phyloP scores from a whole-genome alignment of 1,140 invertebrate species.

The Dolichoris vasculosae region DNA sequence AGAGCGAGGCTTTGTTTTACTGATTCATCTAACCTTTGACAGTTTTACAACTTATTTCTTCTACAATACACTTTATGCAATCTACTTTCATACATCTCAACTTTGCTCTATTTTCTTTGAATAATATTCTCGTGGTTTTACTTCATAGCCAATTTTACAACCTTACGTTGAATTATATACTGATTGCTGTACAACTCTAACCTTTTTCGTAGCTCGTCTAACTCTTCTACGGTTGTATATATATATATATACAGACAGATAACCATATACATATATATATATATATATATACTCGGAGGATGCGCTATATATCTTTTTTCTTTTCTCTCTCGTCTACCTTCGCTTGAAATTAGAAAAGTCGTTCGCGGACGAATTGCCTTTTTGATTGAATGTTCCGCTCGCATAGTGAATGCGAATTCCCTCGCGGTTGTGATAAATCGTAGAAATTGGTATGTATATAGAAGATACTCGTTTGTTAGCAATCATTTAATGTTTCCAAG shows the following conservation, averaged over 20 bases:
- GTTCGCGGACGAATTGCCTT: constrained; percentile 31
- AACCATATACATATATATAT: background rate
- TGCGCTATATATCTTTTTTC: background rate
- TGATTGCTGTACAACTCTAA: constrained; percentile 12
- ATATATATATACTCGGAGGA: background rate
- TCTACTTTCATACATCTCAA: background rate
- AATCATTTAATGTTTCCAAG: constrained; percentile 29
- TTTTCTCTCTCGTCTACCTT: background rate
- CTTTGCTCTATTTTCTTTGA: background rate
- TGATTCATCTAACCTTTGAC: background rate
- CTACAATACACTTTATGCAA: background rate
- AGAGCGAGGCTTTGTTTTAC: background rate
- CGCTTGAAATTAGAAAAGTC: constrained; percentile 38
- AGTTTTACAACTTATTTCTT: background rate
- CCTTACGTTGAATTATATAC: constrained; percentile 17
- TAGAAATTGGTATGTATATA: constrained; percentile 7
- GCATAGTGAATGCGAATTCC: constrained; percentile 19
- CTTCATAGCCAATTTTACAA: constrained; percentile 24
- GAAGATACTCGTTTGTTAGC: background rate
- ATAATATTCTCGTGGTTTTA: background rate
- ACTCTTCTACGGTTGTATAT: background rate
- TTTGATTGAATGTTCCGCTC: constrained; percentile 41
- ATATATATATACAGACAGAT: background rate
- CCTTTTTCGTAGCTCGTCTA: background rate
- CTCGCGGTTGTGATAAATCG: constrained; percentile 25